Base-by-base conservation (phyloP, 2,888 invertebrate genomes). In the Folsomia candida region DNA sequence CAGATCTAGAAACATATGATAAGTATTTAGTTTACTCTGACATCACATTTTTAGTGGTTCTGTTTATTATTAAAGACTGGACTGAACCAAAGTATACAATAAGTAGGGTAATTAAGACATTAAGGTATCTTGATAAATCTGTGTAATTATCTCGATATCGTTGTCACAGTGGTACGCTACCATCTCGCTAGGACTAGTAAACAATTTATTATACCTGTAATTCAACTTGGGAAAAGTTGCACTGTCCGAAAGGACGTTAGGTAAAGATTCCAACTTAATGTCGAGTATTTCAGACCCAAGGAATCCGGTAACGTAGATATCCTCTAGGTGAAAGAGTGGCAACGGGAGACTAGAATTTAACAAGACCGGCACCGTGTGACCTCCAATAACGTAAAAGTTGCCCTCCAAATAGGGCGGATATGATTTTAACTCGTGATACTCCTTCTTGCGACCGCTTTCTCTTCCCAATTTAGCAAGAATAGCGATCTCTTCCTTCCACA, bases 81-180 rank as follows among this genome's bases (percentile, higher is more conserved):
- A n/a, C n/a, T n/a, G n/a, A n/a, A n/a, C n/a, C n/a, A n/a, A n/a
- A n/a, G n/a, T n/a, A n/a, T n/a, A n/a, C n/a, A n/a, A n/a, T n/a
- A n/a, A n/a, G n/a, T n/a, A n/a, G n/a, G n/a, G n/a, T n/a, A n/a
- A 4, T 37, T 37, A 37, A 37, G 37, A 37, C 4, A 37, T 37
- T 37, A 37, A 37, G 37, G 63, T 47, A 22, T 64, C 63, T 24
- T 64, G 24, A 51, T 66, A 57, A 24, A 54, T 2, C n/a, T 4
- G 27, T 25, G 14, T 51, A 26, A 75, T 75, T 25, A 75, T 69
- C 25, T 75, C 73, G 24, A 73, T 69, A 47, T 63, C 24, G 47
- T 73, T 73, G 69, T 75, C 75, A 73, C 75, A 75, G 51, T 75
- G 75, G 66, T 69, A 75, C 3, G 75, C 75, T 58, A 75, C 71